Conservation (phyloP, 2,113 vertebrate species). For the Passerina amoena region DNA sequence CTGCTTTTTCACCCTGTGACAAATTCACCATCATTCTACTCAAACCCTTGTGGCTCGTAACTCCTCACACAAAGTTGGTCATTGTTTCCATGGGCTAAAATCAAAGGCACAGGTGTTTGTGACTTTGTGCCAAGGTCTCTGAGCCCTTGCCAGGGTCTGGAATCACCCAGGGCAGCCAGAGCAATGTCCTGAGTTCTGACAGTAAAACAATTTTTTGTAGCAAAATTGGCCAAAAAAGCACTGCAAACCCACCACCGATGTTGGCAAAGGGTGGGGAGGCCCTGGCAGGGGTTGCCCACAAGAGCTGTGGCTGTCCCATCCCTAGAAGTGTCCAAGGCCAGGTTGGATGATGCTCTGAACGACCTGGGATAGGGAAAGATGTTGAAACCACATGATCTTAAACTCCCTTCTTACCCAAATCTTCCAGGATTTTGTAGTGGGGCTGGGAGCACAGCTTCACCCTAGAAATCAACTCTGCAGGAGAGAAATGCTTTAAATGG, state of each 20-base stretch:
- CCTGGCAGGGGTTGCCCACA: background rate
- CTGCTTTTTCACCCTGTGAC: no score
- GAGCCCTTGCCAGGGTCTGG: no score
- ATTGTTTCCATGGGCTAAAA: no score
- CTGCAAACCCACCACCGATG: rapidly evolving
- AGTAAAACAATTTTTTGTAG: background rate
- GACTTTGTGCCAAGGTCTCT: no score
- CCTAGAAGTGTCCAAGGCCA: background rate
- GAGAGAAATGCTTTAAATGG: background rate
- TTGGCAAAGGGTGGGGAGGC: rapidly evolving
- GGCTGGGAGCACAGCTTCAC: background rate
- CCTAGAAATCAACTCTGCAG: background rate
- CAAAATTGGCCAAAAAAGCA: background rate
- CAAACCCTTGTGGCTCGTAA: no score
- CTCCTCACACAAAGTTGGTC: no score
- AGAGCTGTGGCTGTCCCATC: background rate
- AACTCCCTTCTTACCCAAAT: background rate
- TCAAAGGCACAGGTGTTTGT: no score
- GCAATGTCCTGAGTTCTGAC: no score
- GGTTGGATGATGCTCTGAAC: background rate
- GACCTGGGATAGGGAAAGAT: background rate
- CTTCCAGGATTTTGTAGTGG: background rate
- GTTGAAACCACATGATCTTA: background rate
- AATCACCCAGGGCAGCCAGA: no score
- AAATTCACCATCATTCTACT: no score